phyloP scores from a whole-genome alignment of 2,797 vertebrate genomes.

The Siniperca obscura region DNA sequence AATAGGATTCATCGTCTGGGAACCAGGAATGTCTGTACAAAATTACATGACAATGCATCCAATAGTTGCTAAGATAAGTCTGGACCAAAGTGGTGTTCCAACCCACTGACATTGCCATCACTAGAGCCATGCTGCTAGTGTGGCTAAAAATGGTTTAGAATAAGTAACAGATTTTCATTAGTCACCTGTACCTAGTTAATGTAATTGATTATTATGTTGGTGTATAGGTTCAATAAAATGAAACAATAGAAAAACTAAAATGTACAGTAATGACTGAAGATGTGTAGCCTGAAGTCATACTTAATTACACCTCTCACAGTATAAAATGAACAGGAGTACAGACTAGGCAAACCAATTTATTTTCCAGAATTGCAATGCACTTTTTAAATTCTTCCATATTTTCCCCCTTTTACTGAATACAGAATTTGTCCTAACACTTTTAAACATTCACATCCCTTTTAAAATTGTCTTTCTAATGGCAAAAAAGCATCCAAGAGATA shows the following conservation, averaged over 20 bases:
- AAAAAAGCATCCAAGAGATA: background rate
- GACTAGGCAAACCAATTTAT: background rate
- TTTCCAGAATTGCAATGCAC: background rate
- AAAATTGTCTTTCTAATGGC: background rate
- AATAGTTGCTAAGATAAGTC: background rate
- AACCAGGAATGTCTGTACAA: background rate
- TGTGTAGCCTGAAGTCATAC: background rate
- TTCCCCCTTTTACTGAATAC: background rate
- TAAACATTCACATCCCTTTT: background rate
- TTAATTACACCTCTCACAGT: background rate
- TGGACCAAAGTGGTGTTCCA: background rate
- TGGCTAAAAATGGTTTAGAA: background rate
- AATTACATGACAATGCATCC: background rate
- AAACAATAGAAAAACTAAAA: background rate
- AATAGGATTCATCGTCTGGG: background rate
- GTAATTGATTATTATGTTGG: background rate
- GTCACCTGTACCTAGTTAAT: too few relatives aligned
- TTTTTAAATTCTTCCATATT: slow-evolving; percentile 1
- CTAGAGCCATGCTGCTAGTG: too few relatives aligned
- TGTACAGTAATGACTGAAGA: background rate
- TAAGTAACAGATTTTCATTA: background rate
- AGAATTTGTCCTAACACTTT: background rate
- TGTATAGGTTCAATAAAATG: background rate
- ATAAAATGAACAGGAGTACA: background rate
- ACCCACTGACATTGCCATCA: background rate